Percentiles rank a stretch among this genome's conserved stretches.
These are phyloP conservation scores for Phymastichus coffea DNA, from an alignment of 1,140 invertebrate species.

Conservation along the genomic window DNA sequence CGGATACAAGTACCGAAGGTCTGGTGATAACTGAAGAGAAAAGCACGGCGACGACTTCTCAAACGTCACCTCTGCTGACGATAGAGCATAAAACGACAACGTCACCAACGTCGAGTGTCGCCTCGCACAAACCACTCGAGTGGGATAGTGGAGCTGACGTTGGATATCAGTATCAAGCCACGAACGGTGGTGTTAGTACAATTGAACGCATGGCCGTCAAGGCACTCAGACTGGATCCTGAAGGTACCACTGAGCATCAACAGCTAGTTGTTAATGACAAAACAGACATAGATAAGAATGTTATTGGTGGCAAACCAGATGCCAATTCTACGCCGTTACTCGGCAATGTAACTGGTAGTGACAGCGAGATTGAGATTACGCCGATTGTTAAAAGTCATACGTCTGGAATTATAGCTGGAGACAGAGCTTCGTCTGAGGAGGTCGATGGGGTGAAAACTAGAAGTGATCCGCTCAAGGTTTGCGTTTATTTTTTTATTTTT, in stretches of 20 bases:
- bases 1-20: no score
- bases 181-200: constrained; percentile 50
- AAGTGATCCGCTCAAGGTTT: no score
- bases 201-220: constrained; percentile 47
- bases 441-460: no score
- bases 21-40: not conserved
- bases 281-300: not conserved
- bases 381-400: constrained; percentile 49
- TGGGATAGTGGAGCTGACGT: constrained; percentile 79
- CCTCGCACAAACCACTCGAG: constrained; percentile 67
- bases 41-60: not conserved
- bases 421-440: constrained; percentile 32
- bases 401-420: constrained; percentile 37
- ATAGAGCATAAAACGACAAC: constrained; percentile 42
- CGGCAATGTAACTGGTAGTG: constrained; percentile 40
- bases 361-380: constrained; percentile 53
- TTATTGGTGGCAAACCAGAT: constrained; percentile 30
- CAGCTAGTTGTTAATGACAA: no score
- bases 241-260: constrained; percentile 46
- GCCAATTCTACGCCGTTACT: constrained; percentile 46
- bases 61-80: not conserved
- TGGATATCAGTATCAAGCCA: constrained; percentile 58
- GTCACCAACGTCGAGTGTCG: constrained; percentile 65
- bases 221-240: constrained; percentile 50
- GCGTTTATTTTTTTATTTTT: not conserved